Base-by-base conservation (phyloP, 2,113 vertebrate species). In the Pardalotus punctatus region DNA sequence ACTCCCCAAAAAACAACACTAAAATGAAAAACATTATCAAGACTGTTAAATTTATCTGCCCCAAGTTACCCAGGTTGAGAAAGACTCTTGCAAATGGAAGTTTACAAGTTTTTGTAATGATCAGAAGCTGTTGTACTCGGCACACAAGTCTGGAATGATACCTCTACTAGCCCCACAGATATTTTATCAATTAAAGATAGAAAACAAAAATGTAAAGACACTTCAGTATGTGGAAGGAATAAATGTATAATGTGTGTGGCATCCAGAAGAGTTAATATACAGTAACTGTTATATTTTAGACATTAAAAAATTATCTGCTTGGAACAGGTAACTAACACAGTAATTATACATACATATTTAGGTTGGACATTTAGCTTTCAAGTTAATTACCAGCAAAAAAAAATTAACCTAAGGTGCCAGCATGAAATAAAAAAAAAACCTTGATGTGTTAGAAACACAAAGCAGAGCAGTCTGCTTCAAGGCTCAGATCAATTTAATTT, bases 311-410 rank as follows among this genome's bases (percentile, higher is more conserved):
- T 69, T 90, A 88, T 81, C 88, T 93, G 13, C 33, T 80, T 60
- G 50, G 33, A 94, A 83, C 93, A 90, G 64, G 67, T 93, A 92
- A 92, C 54, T 65, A 92, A 84, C 64, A 67, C 33, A 80, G n/a
- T 86, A 94, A 93, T 91, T 86, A 93, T 20, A 82, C 22, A 51
- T 65, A 64, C 62, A 65, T 86, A 92, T 77, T 91, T 92, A 90
- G 53, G 51, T 31, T 90, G 67, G 57, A 94, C 89, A 90, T 91
- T 83, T 64, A 93, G 28, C 69, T 88, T 91, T 82, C 78, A 96
- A 86, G 76, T 90, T 94, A 95, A 96, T 96, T 81, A 92, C 64
- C 50, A 90, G 64, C 28, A 60, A 35, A 92, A 86, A 93, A 96
- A 94, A 58, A 88, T 31, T 86, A 77, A 96, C 65, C 81, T 80